Evolutionary conservation across 2,888 invertebrate genomes (phyloP).

Genomic region (Philereme transversata): DNA sequence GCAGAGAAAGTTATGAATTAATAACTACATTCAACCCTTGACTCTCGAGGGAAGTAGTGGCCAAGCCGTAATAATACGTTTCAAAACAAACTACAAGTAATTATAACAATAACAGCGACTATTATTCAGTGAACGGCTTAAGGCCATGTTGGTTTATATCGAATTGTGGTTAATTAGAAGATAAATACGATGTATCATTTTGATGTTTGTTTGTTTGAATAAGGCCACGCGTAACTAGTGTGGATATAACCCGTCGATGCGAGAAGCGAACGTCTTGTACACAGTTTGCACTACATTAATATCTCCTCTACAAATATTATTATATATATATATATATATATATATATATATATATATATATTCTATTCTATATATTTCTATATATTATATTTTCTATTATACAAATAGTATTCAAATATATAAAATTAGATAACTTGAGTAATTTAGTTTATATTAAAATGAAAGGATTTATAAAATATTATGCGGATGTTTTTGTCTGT

Average conservation of each 20-base stretch:
- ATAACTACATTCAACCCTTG: constrained; percentile 65
- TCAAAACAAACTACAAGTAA: constrained; percentile 78
- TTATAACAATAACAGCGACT: constrained; percentile 73
- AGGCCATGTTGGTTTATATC: constrained; percentile 63
- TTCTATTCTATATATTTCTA: too few species aligned
- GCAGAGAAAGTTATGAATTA: constrained; percentile 71
- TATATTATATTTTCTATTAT: too few species aligned
- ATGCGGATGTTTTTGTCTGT: too few species aligned
- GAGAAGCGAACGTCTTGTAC: neutral
- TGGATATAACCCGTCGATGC: constrained; percentile 7
- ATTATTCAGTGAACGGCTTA: constrained; percentile 72
- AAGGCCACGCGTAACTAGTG: constrained; percentile 1
- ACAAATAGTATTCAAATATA: too few species aligned
- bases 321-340: too few species aligned
- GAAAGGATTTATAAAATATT: too few species aligned
- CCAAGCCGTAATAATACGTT: constrained; percentile 71
- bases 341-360: too few species aligned
- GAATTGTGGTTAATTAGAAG: constrained; percentile 62
- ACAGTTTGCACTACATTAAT: neutral
- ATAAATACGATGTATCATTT: constrained; percentile 43
- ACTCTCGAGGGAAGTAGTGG: constrained; percentile 66
- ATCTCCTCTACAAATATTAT: neutral
- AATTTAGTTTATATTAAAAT: too few species aligned
- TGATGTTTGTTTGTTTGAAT: constrained; percentile 22
- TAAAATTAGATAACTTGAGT: too few species aligned